Evolutionary conservation across 2,113 vertebrate species (phyloP).

Genomic region (Capreolus pygargus): DNA sequence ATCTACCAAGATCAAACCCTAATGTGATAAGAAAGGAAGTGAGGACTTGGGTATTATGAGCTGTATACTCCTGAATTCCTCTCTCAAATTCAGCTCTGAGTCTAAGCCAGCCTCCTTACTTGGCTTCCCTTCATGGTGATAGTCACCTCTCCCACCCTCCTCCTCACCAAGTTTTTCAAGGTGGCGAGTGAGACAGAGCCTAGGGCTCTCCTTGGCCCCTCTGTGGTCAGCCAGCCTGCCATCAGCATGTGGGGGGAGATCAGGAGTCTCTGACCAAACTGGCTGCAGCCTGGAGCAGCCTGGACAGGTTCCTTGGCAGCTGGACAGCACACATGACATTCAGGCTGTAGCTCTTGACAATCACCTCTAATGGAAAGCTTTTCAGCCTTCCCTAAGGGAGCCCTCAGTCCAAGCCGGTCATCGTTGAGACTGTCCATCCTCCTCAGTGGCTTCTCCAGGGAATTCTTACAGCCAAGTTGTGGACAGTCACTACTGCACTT

Average conservation of each 20-base stretch:
- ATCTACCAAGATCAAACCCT: neutral
- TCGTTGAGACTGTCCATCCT: conserved; percentile 9
- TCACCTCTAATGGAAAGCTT: conserved; percentile 44
- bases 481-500: neutral
- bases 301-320: neutral
- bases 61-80: neutral
- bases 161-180: neutral
- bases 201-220: neutral
- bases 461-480: neutral
- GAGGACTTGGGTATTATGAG: neutral
- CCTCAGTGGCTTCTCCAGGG: neutral
- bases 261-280: neutral
- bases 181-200: neutral
- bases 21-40: conserved; percentile 11
- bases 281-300: neutral
- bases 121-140: neutral
- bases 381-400: neutral
- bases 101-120: neutral
- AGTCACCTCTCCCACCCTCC: neutral
- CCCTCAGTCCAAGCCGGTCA: neutral
- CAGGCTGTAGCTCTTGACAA: conserved; percentile 40
- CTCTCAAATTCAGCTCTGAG: conserved; percentile 29
- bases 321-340: neutral
- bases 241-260: neutral
- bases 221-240: neutral